Evolutionary conservation across 2,797 vertebrate species (phyloP).

Genomic region (Percopsis omiscomaycus): DNA sequence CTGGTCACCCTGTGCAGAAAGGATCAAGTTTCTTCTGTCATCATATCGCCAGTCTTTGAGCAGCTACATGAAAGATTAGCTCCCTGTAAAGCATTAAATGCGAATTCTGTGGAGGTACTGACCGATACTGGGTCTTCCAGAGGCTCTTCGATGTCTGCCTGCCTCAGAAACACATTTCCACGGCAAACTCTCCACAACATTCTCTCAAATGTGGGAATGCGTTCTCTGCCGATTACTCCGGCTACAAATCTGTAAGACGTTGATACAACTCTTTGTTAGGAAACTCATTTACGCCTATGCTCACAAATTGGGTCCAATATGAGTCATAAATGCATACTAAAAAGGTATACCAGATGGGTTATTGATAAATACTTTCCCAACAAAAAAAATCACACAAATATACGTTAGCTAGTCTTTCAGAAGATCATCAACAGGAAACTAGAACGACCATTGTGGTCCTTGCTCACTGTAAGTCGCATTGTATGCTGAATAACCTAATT

Average conservation of each 20-base stretch:
- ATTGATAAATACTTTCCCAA: no score
- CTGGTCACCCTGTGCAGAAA: conserved; percentile 83
- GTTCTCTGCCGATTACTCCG: conserved; percentile 92
- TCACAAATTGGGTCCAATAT: no score
- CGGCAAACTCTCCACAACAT: conserved; percentile 98
- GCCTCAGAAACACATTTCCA: conserved; percentile 94
- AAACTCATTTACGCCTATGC: no score
- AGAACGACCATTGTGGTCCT: no score
- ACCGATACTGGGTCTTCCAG: conserved; percentile 92
- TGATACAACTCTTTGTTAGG: not conserved
- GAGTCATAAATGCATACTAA: no score
- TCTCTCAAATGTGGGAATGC: conserved; percentile 94
- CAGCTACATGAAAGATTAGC: not conserved
- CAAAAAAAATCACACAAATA: no score
- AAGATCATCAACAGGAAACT: no score
- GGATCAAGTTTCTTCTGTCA: not conserved
- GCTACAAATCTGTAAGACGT: conserved; percentile 86
- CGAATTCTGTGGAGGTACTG: conserved; percentile 39
- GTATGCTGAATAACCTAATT: no score
- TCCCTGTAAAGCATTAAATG: no score
- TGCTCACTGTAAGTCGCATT: no score
- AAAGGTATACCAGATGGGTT: no score
- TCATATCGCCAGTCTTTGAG: not conserved
- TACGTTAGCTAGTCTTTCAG: no score
- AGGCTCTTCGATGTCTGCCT: conserved; percentile 93